Percentiles rank a stretch among this genome's conserved stretches.
Evolutionary conservation across 2,113 vertebrate species (phyloP).

Genomic region (Pan paniscus): DNA sequence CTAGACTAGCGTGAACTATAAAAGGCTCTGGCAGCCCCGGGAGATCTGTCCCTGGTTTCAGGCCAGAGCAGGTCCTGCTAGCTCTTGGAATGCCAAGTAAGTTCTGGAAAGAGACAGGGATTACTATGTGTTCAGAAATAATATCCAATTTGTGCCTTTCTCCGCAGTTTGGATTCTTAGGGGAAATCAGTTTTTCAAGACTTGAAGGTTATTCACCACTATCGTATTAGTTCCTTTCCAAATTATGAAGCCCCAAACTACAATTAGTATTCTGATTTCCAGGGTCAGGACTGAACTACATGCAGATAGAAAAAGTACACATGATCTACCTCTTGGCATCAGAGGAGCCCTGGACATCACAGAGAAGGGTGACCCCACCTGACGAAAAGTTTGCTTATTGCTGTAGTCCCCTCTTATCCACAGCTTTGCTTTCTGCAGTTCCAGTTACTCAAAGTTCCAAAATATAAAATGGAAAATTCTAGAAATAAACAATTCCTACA

Average conservation of each 20-base stretch:
- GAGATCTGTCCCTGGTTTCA: slow-evolving; percentile 19
- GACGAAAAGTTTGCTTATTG: neutral
- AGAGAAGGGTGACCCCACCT: neutral
- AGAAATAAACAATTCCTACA: neutral
- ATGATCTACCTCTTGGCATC: neutral
- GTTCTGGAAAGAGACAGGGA: neutral
- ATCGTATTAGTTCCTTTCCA: neutral
- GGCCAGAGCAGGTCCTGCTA: neutral
- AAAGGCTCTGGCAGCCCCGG: neutral
- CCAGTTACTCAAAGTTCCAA: neutral
- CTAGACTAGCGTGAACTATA: slow-evolving; percentile 19
- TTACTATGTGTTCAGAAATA: slow-evolving; percentile 13
- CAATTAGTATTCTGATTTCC: neutral
- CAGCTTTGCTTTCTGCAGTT: neutral
- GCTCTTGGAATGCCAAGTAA: neutral
- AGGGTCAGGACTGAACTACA: neutral
- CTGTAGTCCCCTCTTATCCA: neutral
- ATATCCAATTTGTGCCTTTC: neutral
- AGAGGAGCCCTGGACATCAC: neutral
- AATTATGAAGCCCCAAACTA: neutral
- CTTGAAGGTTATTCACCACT: neutral
- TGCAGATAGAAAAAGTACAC: neutral
- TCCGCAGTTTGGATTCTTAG: neutral
- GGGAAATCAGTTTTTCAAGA: neutral
- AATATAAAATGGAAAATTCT: neutral